Evolutionary conservation across 2,888 invertebrate species (phyloP).

Genomic region (Leptopilina syphax): DNA sequence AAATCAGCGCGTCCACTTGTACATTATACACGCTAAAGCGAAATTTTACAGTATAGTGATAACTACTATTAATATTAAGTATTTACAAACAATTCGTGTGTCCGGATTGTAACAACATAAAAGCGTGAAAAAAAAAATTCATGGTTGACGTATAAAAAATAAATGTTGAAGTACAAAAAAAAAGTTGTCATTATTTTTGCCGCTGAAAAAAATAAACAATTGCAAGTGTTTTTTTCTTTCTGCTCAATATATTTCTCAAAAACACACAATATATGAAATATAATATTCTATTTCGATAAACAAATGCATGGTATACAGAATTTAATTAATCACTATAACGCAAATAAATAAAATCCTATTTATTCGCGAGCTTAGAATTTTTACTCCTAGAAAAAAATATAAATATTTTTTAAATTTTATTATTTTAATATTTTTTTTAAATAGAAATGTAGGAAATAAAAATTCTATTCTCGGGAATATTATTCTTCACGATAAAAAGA

Average conservation of each 20-base stretch:
- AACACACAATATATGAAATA: constrained; percentile 47
- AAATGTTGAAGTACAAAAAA: constrained; percentile 54
- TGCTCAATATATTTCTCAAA: constrained; percentile 50
- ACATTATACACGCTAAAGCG: constrained; percentile 42
- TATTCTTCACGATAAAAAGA: background rate
- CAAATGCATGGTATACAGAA: background rate
- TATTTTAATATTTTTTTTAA: no score
- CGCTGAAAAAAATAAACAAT: background rate
- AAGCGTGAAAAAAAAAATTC: constrained; percentile 49
- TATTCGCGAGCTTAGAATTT: constrained; percentile 14
- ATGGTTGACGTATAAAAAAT: constrained; percentile 55
- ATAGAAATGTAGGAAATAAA: background rate
- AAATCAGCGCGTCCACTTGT: constrained; percentile 44
- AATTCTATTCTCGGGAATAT: background rate
- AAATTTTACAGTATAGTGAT: constrained; percentile 50
- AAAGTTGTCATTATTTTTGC: constrained; percentile 18
- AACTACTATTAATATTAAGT: constrained; percentile 54
- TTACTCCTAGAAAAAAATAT: no score
- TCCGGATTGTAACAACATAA: constrained; percentile 53
- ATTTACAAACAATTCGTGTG: constrained; percentile 46
- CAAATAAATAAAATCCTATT: constrained; percentile 21
- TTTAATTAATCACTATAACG: background rate
- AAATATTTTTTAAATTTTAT: no score
- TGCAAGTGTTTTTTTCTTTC: constrained; percentile 3
- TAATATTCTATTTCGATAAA: background rate